These are phyloP conservation scores for Reinhardtius hippoglossoides DNA, from an alignment of 2,113 vertebrate genomes.

Conservation along the genomic window DNA sequence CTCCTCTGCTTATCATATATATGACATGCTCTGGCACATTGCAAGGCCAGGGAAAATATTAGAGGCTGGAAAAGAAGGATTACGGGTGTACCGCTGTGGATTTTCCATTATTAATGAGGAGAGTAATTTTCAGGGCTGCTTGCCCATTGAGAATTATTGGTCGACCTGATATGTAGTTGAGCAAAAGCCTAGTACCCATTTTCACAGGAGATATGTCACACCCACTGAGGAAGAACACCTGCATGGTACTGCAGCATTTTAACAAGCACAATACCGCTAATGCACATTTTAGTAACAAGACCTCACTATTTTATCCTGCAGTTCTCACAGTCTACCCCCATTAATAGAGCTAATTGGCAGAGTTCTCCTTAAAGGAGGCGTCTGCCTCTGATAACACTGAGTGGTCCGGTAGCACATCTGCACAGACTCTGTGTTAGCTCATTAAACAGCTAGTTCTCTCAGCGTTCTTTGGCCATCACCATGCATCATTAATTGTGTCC, in stretches of 20 bases:
- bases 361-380: constrained; percentile 43
- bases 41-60: constrained; percentile 42
- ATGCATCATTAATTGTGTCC: constrained; percentile 72
- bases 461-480: constrained; percentile 65
- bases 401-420: constrained; percentile 67
- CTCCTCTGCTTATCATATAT: constrained; percentile 77
- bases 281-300: constrained; percentile 44
- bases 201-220: constrained; percentile 14
- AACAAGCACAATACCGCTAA: constrained; percentile 33
- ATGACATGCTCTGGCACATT: constrained; percentile 73
- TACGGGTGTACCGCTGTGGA: constrained; percentile 52
- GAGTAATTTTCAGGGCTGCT: constrained; percentile 40
- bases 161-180: constrained; percentile 51
- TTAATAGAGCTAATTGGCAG: constrained; percentile 63
- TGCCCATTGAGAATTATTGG: constrained; percentile 56
- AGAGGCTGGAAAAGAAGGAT: constrained; percentile 46
- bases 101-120: constrained; percentile 72
- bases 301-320: constrained; percentile 32
- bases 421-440: constrained; percentile 58
- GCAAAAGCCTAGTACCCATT: constrained; percentile 37
- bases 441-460: constrained; percentile 70
- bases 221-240: constrained; percentile 6
- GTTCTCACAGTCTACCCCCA: constrained; percentile 52
- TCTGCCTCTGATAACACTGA: constrained; percentile 56
- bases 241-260: constrained; percentile 5